Conservation (phyloP, 2,113 vertebrate genomes). For the Excalfactoria chinensis region DNA sequence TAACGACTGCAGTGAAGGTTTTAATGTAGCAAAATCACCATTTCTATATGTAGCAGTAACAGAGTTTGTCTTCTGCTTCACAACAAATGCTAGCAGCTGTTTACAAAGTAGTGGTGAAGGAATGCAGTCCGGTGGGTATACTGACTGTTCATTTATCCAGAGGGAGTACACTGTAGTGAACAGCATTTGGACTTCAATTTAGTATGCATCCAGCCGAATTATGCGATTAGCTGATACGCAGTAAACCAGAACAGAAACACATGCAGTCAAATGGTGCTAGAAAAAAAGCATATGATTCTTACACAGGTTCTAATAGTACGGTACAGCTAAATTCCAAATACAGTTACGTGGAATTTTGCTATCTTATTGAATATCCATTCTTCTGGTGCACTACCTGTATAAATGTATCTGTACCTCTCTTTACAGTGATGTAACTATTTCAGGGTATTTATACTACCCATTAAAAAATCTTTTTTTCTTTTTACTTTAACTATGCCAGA, state of each 20-base stretch:
- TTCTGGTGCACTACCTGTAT: neutral
- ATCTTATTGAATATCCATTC: neutral
- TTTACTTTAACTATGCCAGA: neutral
- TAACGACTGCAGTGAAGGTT: neutral
- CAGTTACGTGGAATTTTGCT: neutral
- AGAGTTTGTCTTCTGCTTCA: constrained; percentile 42
- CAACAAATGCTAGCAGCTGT: constrained; percentile 52
- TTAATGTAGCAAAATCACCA: rapidly evolving
- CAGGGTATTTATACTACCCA: neutral
- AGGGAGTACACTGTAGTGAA: constrained; percentile 62
- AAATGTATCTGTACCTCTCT: neutral
- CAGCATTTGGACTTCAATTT: constrained; percentile 74
- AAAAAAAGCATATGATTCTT: constrained; percentile 30
- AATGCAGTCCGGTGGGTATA: constrained; percentile 65
- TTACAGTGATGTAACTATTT: neutral
- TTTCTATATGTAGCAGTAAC: constrained; percentile 21
- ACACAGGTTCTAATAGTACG: neutral
- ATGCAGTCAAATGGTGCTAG: constrained; percentile 54
- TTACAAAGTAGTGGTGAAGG: constrained; percentile 44
- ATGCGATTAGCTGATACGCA: constrained; percentile 74
- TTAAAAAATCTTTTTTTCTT: neutral
- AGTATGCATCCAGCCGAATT: constrained; percentile 73
- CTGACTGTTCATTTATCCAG: constrained; percentile 71
- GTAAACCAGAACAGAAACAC: constrained; percentile 75
- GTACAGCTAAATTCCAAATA: neutral